Evolutionary conservation across 1,140 invertebrate genomes (phyloP), one percentile per base, ranked within the genome.

Genomic region (Hycleus phaleratus): DNA sequence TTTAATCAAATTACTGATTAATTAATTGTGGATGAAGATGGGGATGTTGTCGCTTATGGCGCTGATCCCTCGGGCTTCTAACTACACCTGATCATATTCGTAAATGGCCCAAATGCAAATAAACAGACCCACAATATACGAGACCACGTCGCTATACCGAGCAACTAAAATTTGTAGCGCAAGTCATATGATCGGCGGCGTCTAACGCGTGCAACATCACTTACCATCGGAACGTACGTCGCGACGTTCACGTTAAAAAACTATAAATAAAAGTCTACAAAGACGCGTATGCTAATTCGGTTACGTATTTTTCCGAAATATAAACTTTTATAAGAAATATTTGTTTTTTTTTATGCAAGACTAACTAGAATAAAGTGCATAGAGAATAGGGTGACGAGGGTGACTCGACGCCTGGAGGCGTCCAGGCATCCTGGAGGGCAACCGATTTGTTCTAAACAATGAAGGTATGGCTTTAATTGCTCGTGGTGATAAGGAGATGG

Each of bases 401-500:
- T 38, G 44, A 38, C 46, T 4, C 9, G 5, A 43, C 52, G 54
- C 54, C 49, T 45, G 9, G 18, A 44, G 46, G 56, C 45, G 55
- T 12, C 9, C 39, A 39, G 44, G 43, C 49, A 61, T 26, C 56
- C 60, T 61, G 60, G 60, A 61, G 56, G 50, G 50, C 46, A 24
- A 44, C 55, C 48, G 48, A 45, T 43, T 47, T 11, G 55, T 47
- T 51, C 53, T 48, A 39, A 55, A 47, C 46, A 47, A 26, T 26
- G 12, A 42, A 46, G 58, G 56, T 56, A 66, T 67, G 66, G 66
- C 64, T 47, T 52, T 68, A 44, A 55, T 69, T 46, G 61, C 46
- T 38, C 51, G 59, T 8, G 32, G 32, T 32, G 69, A 70, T 26
- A 62, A 59, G 53, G 69, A 70, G 45, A 68, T 63, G 58, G 68